phyloP scores from a whole-genome alignment of 2,797 vertebrate species.

The Oreochromis grahami region DNA sequence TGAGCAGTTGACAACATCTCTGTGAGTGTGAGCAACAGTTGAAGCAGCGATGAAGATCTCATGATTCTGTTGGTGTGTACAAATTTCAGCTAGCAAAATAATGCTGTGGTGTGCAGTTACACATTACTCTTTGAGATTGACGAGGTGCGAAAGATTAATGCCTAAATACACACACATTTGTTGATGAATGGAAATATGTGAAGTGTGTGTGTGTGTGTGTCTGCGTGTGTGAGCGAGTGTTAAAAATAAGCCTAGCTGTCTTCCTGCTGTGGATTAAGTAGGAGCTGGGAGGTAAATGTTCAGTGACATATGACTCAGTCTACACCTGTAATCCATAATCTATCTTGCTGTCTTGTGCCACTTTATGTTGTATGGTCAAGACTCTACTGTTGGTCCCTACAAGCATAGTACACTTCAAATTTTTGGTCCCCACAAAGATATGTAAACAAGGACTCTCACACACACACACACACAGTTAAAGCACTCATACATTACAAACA shows the following conservation, averaged over 20 bases:
- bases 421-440: background rate
- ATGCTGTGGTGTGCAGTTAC: background rate
- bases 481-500: background rate
- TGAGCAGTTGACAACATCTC: background rate
- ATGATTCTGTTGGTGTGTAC: background rate
- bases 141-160: conserved; percentile 2
- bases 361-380: background rate
- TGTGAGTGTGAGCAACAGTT: background rate
- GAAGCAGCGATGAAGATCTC: background rate
- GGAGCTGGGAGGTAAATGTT: conserved; percentile 37
- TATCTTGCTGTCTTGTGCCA: background rate
- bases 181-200: background rate
- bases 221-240: background rate
- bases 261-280: conserved; percentile 56
- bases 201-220: background rate
- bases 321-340: conserved; percentile 9
- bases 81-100: background rate
- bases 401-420: background rate
- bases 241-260: conserved; percentile 68
- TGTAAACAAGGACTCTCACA: background rate
- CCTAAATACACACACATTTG: background rate
- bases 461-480: rapidly evolving
- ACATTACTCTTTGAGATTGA: background rate
- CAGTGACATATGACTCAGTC: conserved; percentile 39
- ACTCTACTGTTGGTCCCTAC: background rate